These are phyloP conservation scores for Speoplatyrhinus poulsoni DNA, from an alignment of 2,113 vertebrate genomes.

Conservation along the genomic window DNA sequence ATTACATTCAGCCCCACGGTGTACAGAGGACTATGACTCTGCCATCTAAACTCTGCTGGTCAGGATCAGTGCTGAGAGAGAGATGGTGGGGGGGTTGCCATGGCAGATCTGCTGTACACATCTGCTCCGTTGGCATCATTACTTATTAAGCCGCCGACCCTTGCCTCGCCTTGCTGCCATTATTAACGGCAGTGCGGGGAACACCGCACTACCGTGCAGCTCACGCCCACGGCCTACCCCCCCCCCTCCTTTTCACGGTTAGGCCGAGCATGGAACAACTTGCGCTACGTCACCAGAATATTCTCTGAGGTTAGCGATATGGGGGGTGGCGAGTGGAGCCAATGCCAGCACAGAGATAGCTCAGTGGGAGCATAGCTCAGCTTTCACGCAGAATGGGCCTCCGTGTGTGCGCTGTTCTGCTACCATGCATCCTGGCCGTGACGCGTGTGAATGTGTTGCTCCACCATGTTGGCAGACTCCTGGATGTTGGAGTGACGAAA, in stretches of 20 bases:
- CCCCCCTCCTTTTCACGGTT: no score
- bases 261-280: no score
- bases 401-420: not conserved
- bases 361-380: not conserved
- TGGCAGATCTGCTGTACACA: slow-evolving; percentile 12
- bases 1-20: no score
- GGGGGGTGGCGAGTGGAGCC: not conserved
- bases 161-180: not conserved
- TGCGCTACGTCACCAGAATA: not conserved
- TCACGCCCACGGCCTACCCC: no score
- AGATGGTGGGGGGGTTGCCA: not conserved
- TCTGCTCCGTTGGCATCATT: slow-evolving; percentile 15
- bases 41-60: no score
- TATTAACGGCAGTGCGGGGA: not conserved
- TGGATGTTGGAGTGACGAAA: slow-evolving; percentile 88
- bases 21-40: no score
- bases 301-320: not conserved
- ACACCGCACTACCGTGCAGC: no score
- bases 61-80: no score
- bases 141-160: slow-evolving; percentile 2
- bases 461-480: slow-evolving; percentile 79
- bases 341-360: not conserved
- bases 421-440: not conserved
- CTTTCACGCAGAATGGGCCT: slow-evolving; percentile 1
- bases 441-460: not conserved